Base-by-base conservation (phyloP, 1,140 invertebrate genomes). In the Drosophila watanabei region DNA sequence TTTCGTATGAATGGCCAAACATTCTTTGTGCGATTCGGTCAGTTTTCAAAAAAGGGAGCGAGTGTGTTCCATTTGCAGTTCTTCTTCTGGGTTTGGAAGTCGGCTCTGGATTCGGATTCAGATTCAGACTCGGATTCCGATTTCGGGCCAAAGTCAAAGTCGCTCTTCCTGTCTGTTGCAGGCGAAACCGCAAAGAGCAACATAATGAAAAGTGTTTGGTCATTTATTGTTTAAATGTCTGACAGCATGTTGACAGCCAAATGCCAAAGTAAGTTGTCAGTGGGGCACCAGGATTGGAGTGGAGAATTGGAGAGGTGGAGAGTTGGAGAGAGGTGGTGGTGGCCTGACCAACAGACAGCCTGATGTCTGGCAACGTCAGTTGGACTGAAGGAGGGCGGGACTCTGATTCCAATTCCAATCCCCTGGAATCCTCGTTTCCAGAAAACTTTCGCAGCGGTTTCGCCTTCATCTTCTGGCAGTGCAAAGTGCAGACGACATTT, bases 121-220 rank as follows among this genome's bases (percentile, higher is more conserved):
- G 61, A 16, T n/a, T 62, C 14, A 4, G 35, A 65, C 18, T 52
- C 18, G 32, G 37, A 69, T 69, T 70, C 48, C 48, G 37, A 72
- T 72, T 72, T 43, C 28, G 52, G 16, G 51, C 48, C 69, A 58
- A 59, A 73, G 54, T 73, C 70, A 60, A 61, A 73, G 71, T 61
- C 71, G 56, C 37, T 41, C 59, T 43, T 72, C 54, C 70, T 72
- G 72, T 82, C 83, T 66, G 69, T 61, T 65, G 82, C 82, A 85
- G 65, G 49, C 64, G 41, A 48, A 75, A 85, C 84, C 85, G 79
- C 85, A 89, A 85, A 90, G 82, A 89, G 86, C 85, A 89, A 90
- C 86, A 89, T 89, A 89, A 89, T 89, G 85, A 89, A 90, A 89
- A 89, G 85, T 89, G 86, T 89, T 89, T 90, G 85, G 85, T 90